Evolutionary conservation across 2,888 invertebrate genomes (phyloP).

Genomic region (Cheilosia pagana): DNA sequence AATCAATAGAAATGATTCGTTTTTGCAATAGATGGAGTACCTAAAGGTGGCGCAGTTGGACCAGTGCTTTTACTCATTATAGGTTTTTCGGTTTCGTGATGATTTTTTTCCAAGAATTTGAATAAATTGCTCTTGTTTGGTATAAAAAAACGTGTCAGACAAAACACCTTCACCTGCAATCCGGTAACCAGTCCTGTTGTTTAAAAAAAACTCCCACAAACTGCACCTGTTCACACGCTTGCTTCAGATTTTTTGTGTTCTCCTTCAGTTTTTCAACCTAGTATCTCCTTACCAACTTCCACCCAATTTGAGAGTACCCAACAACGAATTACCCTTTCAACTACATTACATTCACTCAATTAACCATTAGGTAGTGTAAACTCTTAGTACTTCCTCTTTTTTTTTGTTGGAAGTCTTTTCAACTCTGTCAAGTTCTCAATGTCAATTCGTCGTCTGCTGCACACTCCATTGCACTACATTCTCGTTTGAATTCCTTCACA

Average conservation of each 20-base stretch:
- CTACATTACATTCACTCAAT: constrained; percentile 66
- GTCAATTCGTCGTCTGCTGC: constrained; percentile 41
- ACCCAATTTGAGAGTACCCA: constrained; percentile 16
- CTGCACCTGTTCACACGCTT: constrained; percentile 45
- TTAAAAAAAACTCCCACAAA: constrained; percentile 9
- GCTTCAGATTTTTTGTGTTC: neutral
- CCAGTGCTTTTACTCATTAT: no score
- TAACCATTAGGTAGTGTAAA: constrained; percentile 38
- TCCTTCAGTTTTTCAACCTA: neutral
- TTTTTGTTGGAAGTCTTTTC: constrained; percentile 16
- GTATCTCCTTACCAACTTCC: constrained; percentile 41
- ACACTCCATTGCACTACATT: constrained; percentile 30
- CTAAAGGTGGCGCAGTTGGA: no score
- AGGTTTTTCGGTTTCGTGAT: no score
- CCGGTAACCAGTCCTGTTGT: neutral
- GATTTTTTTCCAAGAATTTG: no score
- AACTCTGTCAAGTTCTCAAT: constrained; percentile 46
- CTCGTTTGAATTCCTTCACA: constrained; percentile 38
- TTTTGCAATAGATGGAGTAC: no score
- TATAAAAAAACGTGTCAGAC: no score
- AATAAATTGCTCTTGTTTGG: no score
- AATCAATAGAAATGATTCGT: no score
- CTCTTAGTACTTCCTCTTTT: constrained; percentile 60
- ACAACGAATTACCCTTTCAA: constrained; percentile 13
- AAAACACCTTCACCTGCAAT: no score